These are phyloP conservation scores for Coelopa frigida DNA, from an alignment of 1,140 invertebrate species.

Conservation along the genomic window DNA sequence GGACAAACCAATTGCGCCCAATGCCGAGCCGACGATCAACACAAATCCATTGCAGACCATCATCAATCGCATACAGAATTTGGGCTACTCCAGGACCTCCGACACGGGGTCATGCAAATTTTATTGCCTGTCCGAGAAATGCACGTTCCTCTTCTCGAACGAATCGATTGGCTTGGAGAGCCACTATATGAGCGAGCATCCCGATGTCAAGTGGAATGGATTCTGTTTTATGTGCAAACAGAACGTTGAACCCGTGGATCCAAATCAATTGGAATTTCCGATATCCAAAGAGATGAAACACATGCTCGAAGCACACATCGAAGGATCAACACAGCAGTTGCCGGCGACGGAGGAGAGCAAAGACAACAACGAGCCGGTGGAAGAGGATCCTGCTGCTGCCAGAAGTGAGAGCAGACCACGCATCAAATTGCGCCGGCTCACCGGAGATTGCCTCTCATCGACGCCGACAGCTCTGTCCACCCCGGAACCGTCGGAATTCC, in stretches of 20 bases:
- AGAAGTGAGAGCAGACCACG: conserved; percentile 5
- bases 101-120: conserved; percentile 2
- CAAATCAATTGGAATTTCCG: neutral
- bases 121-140: conserved; percentile 13
- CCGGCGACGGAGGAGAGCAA: no score
- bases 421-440: conserved; percentile 16
- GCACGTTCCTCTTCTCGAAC: conserved; percentile 17
- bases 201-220: conserved; percentile 14
- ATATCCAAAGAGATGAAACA: conserved; percentile 13
- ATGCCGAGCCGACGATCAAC: neutral
- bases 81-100: conserved; percentile 9
- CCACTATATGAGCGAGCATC: conserved; percentile 18
- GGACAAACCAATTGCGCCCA: neutral
- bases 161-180: conserved; percentile 11
- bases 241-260: neutral
- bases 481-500: no score
- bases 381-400: neutral
- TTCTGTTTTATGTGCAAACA: conserved; percentile 17
- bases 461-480: neutral
- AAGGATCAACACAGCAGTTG: conserved; percentile 22
- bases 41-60: neutral
- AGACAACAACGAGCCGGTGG: no score
- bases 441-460: conserved; percentile 13
- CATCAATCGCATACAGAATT: conserved; percentile 12
- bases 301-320: conserved; percentile 14